Conservation (phyloP, 1,140 invertebrate species). For the Caenorhabditis inopinata region DNA sequence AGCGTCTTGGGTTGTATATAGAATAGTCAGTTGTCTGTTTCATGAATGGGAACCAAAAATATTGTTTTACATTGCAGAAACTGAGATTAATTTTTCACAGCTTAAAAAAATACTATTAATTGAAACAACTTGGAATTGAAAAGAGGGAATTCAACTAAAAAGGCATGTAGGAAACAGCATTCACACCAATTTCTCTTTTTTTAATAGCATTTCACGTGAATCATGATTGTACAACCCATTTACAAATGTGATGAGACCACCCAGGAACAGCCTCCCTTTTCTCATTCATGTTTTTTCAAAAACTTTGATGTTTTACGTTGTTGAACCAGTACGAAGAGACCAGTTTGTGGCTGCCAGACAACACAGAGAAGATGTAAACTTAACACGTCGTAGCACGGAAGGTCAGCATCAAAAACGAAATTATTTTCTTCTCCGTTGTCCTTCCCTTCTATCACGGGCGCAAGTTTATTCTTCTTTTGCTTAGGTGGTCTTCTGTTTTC, state of each 20-base stretch:
- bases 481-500: neutral
- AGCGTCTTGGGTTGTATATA: too few relatives aligned
- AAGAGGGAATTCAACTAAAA: too few relatives aligned
- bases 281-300: neutral
- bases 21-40: too few relatives aligned
- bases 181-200: neutral
- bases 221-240: too few relatives aligned
- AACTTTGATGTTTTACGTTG: neutral
- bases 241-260: neutral
- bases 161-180: too few relatives aligned
- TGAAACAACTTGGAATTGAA: too few relatives aligned
- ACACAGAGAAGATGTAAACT: slow-evolving; percentile 18
- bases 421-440: slow-evolving; percentile 13
- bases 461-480: neutral
- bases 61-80: too few relatives aligned
- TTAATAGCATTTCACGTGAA: neutral
- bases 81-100: too few relatives aligned
- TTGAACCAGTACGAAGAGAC: neutral
- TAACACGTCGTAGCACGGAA: slow-evolving; percentile 29
- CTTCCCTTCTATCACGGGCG: slow-evolving; percentile 11
- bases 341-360: slow-evolving; percentile 16
- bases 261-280: neutral
- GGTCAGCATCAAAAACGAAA: slow-evolving; percentile 20
- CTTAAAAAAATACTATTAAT: too few relatives aligned
- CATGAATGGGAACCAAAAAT: too few relatives aligned